These are phyloP conservation scores for Diprion similis DNA, from an alignment of 1,140 invertebrate genomes.

Conservation along the genomic window DNA sequence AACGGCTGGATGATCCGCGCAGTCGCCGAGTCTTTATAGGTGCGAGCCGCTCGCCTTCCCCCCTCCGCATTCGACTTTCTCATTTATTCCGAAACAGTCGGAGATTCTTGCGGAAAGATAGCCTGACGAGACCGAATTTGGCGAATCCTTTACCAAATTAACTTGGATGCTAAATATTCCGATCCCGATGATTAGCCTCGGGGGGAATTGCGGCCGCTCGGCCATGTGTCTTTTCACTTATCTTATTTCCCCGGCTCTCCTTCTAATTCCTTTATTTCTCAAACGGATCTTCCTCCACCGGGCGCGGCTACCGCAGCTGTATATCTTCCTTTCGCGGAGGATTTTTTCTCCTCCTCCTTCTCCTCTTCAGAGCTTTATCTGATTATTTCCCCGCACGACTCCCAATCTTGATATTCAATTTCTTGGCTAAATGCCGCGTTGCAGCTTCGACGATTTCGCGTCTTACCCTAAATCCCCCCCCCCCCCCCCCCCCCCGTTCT, in stretches of 20 bases:
- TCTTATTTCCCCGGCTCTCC: neutral
- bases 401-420: slow-evolving; percentile 40
- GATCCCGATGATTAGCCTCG: slow-evolving; percentile 12
- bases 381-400: slow-evolving; percentile 40
- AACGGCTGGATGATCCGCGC: slow-evolving; percentile 18
- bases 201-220: neutral
- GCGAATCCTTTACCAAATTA: slow-evolving; percentile 30
- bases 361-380: slow-evolving; percentile 24
- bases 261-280: neutral
- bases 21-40: neutral
- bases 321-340: slow-evolving; percentile 1
- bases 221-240: slow-evolving; percentile 5
- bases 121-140: neutral
- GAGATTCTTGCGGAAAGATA: neutral
- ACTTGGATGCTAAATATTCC: slow-evolving; percentile 37
- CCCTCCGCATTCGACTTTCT: slow-evolving; percentile 20
- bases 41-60: slow-evolving; percentile 6
- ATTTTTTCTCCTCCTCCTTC: slow-evolving; percentile 27
- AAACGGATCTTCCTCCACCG: too few relatives aligned
- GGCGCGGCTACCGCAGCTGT: too few relatives aligned
- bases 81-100: slow-evolving; percentile 26
- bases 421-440: slow-evolving; percentile 35
- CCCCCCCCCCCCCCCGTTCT: too few relatives aligned
- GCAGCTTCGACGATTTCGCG: too few relatives aligned
- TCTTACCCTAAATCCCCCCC: too few relatives aligned